Conservation (phyloP, 2,113 vertebrate genomes). For the Forbesichthys agassizii region DNA sequence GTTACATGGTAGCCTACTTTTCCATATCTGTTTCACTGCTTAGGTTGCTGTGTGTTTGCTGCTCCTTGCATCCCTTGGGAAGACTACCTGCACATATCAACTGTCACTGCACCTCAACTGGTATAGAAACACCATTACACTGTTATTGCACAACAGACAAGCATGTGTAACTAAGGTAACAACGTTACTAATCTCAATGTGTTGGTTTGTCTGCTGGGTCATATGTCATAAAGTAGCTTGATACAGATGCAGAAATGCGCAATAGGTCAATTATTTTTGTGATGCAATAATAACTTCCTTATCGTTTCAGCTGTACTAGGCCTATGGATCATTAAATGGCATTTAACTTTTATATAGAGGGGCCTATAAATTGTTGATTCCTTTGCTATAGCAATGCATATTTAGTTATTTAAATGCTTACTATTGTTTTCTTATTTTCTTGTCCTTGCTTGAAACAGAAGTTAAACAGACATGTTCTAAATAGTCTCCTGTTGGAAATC, state of each 20-base stretch:
- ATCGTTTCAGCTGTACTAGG: conserved; percentile 7
- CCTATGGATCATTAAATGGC: not conserved
- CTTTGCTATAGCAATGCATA: conserved; percentile 18
- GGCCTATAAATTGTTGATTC: not conserved
- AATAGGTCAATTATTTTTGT: conserved; percentile 47
- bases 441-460: conserved; percentile 1
- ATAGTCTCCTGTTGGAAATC: conserved; percentile 57
- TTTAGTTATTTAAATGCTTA: not conserved
- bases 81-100: not conserved
- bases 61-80: conserved; percentile 25
- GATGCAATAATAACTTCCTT: conserved; percentile 51
- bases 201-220: conserved; percentile 35
- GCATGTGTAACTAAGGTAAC: not conserved
- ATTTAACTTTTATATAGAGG: not conserved
- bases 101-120: too few species aligned
- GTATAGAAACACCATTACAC: not conserved
- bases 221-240: conserved; percentile 59
- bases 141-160: not conserved
- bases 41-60: conserved; percentile 28
- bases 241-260: conserved; percentile 37
- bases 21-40: conserved; percentile 59
- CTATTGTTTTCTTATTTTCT: conserved; percentile 8
- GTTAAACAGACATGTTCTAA: conserved; percentile 47
- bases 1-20: conserved; percentile 55
- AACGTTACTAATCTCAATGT: conserved; percentile 43